Evolutionary conservation across 2,888 invertebrate species (phyloP).

Genomic region (Athrips mouffetella): DNA sequence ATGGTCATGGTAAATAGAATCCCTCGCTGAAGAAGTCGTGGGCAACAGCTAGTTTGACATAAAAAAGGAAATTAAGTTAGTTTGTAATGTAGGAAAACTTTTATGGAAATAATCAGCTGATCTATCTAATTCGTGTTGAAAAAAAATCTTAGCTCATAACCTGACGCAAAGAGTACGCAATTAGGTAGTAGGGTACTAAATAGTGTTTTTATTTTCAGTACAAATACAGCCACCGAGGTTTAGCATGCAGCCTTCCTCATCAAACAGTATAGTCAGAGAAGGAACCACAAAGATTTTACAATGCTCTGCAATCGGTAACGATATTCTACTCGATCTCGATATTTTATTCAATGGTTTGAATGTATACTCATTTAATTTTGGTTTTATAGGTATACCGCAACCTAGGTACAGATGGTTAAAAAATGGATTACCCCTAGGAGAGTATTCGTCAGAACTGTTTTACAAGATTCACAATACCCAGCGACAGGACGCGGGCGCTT

Average conservation of each 20-base stretch:
- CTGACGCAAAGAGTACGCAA: no score
- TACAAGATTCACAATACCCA: constrained; percentile 90
- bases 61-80: no score
- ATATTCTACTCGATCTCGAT: not conserved
- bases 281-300: constrained; percentile 94
- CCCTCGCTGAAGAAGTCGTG: no score
- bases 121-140: no score
- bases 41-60: no score
- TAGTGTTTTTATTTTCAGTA: constrained; percentile 47
- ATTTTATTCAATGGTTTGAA: not conserved
- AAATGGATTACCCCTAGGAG: constrained; percentile 87
- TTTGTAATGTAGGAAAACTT: no score
- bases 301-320: constrained; percentile 91
- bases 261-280: constrained; percentile 91
- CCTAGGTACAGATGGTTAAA: constrained; percentile 96
- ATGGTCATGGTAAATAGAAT: no score
- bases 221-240: constrained; percentile 91
- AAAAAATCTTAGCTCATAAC: no score
- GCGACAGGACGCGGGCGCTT: constrained; percentile 91
- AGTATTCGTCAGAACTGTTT: constrained; percentile 89
- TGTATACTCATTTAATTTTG: not conserved
- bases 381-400: constrained; percentile 88
- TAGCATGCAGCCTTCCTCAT: constrained; percentile 90
- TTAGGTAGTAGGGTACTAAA: not conserved
- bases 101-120: no score